phyloP scores from a whole-genome alignment of 2,888 invertebrate genomes.

The Ariolimax columbianus region DNA sequence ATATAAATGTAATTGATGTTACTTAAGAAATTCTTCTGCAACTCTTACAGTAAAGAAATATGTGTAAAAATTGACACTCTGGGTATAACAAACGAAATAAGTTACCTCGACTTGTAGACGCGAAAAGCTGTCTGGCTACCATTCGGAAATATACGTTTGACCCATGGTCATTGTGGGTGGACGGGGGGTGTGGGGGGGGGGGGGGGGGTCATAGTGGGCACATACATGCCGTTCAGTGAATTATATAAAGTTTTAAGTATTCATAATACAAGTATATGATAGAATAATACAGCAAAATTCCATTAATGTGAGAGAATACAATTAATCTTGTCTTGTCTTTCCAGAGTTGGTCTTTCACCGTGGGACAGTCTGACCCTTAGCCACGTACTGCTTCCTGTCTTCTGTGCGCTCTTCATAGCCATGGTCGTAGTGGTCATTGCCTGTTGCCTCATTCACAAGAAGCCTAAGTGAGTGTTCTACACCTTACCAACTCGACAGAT shows the following conservation, averaged over 20 bases:
- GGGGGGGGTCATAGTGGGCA: no score
- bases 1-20: no score
- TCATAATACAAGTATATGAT: no score
- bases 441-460: constrained; percentile 40
- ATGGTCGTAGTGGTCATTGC: constrained; percentile 37
- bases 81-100: no score
- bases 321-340: background rate
- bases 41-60: no score
- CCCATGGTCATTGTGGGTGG: background rate
- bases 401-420: constrained; percentile 37
- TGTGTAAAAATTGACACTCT: no score
- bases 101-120: background rate
- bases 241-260: no score
- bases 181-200: no score
- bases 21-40: no score
- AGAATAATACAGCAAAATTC: no score
- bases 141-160: background rate
- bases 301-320: no score
- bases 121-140: constrained; percentile 1
- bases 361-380: constrained; percentile 14
- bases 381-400: constrained; percentile 19
- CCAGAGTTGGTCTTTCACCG: background rate
- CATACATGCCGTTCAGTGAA: no score
- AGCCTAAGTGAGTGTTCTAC: constrained; percentile 25
- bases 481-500: background rate